Base-by-base conservation (phyloP, 2,797 vertebrate species). In the Tympanoctomys barrerae region DNA sequence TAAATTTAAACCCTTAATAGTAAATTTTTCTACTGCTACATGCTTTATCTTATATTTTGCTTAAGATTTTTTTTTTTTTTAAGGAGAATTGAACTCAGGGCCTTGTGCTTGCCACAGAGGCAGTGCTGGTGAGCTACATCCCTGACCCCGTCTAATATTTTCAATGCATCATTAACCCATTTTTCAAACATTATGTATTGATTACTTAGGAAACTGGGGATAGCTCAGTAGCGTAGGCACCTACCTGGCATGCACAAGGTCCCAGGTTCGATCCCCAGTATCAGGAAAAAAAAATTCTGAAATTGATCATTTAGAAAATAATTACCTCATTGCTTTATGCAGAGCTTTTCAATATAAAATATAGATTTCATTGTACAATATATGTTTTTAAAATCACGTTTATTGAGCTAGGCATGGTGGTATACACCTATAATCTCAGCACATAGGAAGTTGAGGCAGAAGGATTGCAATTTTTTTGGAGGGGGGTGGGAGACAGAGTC, bases 231-330 rank as follows among this genome's bases (percentile, higher is more conserved):
- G 39, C 39, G 5, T 42, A 42, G 39, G 39, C 39, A 42, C 39
- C 39, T 42, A 42, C 39, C 39, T 42, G 39, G 39, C 39, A 42
- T 5, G 39, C 39, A 42, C 39, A 42, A 42, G 39, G 39, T 42
- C 39, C 39, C 39, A 42, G 39, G 39, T 42, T 42, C 39, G 5
- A 42, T 3, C 5, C 39, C 39, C 39, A 42, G 39, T 42, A 42
- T 42, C 39, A 42, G 39, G 39, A 42, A 42, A 42, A 42, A 42
- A 42, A 42, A 2, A 42, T 42, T 42, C 39, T 42, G 39, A 42
- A n/a, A 88, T 2, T 39, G 5, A 36, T 79, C 33, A 91, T 75
- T 71, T 93, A 79, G 52, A 92, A 94, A 94, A 70, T 7, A 77
- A 77, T 10, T 70, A 73, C 36, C 31, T 93, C 14, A 88, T 1